phyloP scores from a whole-genome alignment of 2,888 invertebrate genomes.

The Chaitophorus viminalis region DNA sequence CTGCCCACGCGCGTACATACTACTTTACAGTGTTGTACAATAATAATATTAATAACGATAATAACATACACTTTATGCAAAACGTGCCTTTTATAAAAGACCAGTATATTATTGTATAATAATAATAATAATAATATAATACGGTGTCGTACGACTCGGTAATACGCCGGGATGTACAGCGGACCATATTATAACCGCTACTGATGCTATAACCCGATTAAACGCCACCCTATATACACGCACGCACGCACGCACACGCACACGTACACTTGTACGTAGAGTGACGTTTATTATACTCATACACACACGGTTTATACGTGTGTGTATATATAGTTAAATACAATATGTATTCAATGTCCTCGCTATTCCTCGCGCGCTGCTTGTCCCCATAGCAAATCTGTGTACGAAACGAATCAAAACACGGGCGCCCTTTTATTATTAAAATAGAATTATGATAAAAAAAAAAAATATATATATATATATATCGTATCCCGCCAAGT shows the following conservation, averaged over 20 bases:
- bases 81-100: conserved; percentile 42
- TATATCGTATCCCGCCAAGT: conserved; percentile 46
- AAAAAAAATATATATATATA: too few relatives aligned
- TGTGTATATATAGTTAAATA: not conserved
- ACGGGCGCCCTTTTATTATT: conserved; percentile 44
- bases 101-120: too few relatives aligned
- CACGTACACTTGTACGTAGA: too few relatives aligned
- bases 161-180: not conserved
- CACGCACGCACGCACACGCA: too few relatives aligned
- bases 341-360: not conserved
- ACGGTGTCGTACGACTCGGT: not conserved
- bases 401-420: conserved; percentile 36
- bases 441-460: conserved; percentile 45
- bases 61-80: conserved; percentile 4
- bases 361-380: not conserved
- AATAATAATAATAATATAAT: not conserved
- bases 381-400: not conserved
- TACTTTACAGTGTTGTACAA: not conserved
- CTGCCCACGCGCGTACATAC: not conserved
- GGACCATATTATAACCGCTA: conserved; percentile 6
- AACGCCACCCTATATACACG: conserved; percentile 21
- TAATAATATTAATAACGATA: conserved; percentile 17
- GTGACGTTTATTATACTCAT: too few relatives aligned
- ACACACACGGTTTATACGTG: too few relatives aligned
- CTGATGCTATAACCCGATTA: conserved; percentile 33